Evolutionary conservation across 2,888 invertebrate species (phyloP), one percentile per base, ranked within the genome.

Genomic region (Subacronicta megacephala): DNA sequence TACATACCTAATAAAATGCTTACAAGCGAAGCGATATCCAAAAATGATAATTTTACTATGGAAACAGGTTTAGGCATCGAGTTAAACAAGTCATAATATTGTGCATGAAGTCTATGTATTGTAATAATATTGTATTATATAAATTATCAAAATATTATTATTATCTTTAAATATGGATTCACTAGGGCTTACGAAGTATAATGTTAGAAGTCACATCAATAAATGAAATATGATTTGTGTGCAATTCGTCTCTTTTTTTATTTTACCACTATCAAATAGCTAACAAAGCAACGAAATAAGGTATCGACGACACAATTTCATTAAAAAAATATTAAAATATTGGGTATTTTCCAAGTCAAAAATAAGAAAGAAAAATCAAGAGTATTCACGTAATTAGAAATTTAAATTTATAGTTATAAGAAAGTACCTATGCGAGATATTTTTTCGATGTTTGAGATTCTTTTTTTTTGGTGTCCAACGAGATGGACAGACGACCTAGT

Each of bases 221-320:
- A 74, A 68, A 72, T 73, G 71, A 68, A 72, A 62, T 68, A 61
- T 71, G 54, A 67, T 75, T 49, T 63, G 71, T 73, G 78, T 78
- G 78, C 72, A 78, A 59, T 54, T 50, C 13, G 18, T 42, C 3
- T 37, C 36, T 33, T 44, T 40, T 45, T 45, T 35, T 7, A 7
- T 18, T n/a, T 10, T 0, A 10, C 12, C 15, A 7, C 35, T 38
- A 15, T n/a, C n/a, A n/a, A n/a, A n/a, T n/a, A n/a, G n/a, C n/a
- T n/a, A n/a, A n/a, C n/a, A n/a, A n/a, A n/a, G n/a, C n/a, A n/a
- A n/a, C n/a, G n/a, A n/a, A n/a, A n/a, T n/a, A n/a, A n/a, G n/a
- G n/a, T n/a, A n/a, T n/a, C n/a, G n/a, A n/a, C n/a, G n/a, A n/a
- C n/a, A n/a, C n/a, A n/a, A n/a, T n/a, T n/a, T n/a, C n/a, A n/a